A percentile compares a stretch with the other conserved stretches of the same genome.
phyloP scores from a whole-genome alignment of 2,888 invertebrate genomes.

The Cerceris rybyensis region DNA sequence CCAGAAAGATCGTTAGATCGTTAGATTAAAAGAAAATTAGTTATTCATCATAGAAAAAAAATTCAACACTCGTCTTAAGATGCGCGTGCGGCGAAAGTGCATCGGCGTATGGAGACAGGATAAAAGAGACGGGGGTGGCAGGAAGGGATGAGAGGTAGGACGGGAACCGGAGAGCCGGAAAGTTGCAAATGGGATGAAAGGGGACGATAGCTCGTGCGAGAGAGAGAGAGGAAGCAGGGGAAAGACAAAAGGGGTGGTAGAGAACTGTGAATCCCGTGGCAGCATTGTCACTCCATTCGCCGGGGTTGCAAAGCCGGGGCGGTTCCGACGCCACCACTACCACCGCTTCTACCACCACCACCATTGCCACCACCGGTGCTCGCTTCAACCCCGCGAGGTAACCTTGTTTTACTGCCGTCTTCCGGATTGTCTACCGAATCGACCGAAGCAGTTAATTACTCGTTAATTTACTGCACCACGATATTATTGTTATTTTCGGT shows the following conservation, averaged over 20 bases:
- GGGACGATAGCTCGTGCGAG: constrained; percentile 58
- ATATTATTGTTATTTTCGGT: constrained; percentile 49
- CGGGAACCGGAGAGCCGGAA: constrained; percentile 58
- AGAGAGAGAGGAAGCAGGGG: constrained; percentile 60
- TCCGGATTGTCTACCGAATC: constrained; percentile 72
- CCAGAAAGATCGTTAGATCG: no score
- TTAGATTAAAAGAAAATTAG: no score
- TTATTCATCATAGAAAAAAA: background rate
- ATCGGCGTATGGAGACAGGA: constrained; percentile 56
- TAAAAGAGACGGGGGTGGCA: constrained; percentile 48
- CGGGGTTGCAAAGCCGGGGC: constrained; percentile 69
- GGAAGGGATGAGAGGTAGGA: constrained; percentile 19
- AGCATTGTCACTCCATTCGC: constrained; percentile 73
- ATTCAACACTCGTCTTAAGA: constrained; percentile 53
- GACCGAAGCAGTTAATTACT: constrained; percentile 68
- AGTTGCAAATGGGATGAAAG: constrained; percentile 70
- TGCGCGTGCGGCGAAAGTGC: constrained; percentile 57
- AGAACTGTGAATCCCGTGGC: constrained; percentile 71
- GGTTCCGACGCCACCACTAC: constrained; percentile 68
- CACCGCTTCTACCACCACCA: constrained; percentile 58
- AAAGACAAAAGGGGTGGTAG: constrained; percentile 73
- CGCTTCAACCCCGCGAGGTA: constrained; percentile 61
- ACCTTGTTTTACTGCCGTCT: constrained; percentile 75
- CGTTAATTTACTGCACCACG: constrained; percentile 57
- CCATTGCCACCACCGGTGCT: constrained; percentile 39